A percentile compares a stretch with the other conserved stretches of the same genome.
Evolutionary conservation across 2,113 vertebrate species (phyloP).

Genomic region (Camelus dromedarius): DNA sequence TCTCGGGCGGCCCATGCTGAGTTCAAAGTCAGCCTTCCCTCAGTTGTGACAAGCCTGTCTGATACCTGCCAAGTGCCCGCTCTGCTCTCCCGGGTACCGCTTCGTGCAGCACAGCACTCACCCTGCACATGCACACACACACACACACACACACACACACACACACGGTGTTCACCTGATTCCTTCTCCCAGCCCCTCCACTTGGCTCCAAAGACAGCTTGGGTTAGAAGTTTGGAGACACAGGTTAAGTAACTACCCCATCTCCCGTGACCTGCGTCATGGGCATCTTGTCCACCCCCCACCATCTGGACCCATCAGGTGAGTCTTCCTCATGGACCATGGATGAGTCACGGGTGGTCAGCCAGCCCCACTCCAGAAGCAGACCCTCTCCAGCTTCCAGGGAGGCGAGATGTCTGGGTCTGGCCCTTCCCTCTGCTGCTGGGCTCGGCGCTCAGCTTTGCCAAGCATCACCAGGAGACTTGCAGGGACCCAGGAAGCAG

Average conservation of each 20-base stretch:
- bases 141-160: background rate
- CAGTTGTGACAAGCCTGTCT: conserved; percentile 69
- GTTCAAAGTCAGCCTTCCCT: conserved; percentile 86
- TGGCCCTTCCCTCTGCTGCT: background rate
- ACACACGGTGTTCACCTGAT: background rate
- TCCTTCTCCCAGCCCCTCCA: background rate
- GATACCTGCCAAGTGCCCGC: conserved; percentile 82
- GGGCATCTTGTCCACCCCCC: background rate
- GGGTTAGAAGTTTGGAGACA: background rate
- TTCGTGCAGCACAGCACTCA: conserved; percentile 78
- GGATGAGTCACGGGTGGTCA: background rate
- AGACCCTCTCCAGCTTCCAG: background rate
- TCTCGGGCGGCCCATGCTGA: conserved; percentile 78
- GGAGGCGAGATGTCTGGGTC: accelerated
- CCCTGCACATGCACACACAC: background rate
- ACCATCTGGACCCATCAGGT: conserved; percentile 48
- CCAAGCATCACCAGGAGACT: background rate
- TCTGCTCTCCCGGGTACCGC: conserved; percentile 76
- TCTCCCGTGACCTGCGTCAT: background rate
- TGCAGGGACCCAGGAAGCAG: background rate
- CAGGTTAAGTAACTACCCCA: accelerated
- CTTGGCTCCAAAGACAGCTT: background rate
- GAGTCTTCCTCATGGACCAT: background rate
- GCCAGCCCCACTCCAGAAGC: background rate
- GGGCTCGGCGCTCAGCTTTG: background rate